These are phyloP conservation scores for Pollicipes pollicipes DNA, from an alignment of 1,140 invertebrate genomes.

Conservation along the genomic window DNA sequence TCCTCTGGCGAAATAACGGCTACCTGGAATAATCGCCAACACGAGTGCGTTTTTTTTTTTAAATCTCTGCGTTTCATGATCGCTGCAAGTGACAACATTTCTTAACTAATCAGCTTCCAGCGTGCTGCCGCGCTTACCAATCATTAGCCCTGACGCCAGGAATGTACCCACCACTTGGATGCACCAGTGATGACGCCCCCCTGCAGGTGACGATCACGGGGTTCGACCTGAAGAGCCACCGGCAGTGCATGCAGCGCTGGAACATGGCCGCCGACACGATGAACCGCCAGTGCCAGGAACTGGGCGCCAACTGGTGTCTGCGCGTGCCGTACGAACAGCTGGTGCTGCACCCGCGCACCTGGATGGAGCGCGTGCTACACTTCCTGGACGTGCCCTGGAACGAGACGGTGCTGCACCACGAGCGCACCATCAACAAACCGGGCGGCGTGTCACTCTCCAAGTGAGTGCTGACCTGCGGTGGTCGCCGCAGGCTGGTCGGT, in stretches of 20 bases:
- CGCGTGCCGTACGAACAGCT: constrained; percentile 91
- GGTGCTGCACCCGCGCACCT: constrained; percentile 74
- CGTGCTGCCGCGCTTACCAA: no score
- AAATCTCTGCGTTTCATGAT: no score
- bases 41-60: no score
- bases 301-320: constrained; percentile 67
- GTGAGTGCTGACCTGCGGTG: constrained; percentile 12
- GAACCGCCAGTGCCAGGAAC: constrained; percentile 78
- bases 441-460: constrained; percentile 57
- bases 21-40: no score
- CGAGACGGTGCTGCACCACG: constrained; percentile 89
- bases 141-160: no score
- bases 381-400: constrained; percentile 92
- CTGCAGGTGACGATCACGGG: constrained; percentile 86
- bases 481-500: no score
- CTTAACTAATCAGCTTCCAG: no score
- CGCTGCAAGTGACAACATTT: no score
- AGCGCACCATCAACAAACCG: constrained; percentile 88
- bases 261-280: constrained; percentile 85
- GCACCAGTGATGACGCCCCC: not conserved
- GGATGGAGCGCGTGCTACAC: constrained; percentile 72
- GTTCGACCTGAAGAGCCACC: constrained; percentile 82
- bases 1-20: no score
- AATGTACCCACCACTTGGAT: no score
- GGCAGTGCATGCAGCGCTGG: constrained; percentile 89